Percentiles rank a stretch among this genome's conserved stretches.
Conservation (phyloP, 2,797 vertebrate species). For the Chaunax sp. region DNA sequence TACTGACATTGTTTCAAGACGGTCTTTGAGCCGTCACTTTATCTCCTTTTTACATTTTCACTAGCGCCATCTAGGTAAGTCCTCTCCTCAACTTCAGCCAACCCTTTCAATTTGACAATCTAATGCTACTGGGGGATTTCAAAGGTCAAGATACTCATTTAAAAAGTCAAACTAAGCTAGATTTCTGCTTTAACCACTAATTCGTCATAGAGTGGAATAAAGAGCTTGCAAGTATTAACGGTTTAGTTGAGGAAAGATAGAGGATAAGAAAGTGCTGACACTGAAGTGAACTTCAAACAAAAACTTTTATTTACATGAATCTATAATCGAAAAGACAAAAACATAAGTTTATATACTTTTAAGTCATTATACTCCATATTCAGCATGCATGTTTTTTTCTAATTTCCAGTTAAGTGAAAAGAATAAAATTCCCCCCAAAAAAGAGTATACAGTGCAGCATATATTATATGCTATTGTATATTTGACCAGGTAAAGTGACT, state of each 20-base stretch:
- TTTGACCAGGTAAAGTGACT: no score
- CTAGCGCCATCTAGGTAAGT: conserved; percentile 32
- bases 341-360: background rate
- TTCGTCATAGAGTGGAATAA: conserved; percentile 57
- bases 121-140: conserved; percentile 67
- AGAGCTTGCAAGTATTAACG: conserved; percentile 65
- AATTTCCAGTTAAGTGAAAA: no score
- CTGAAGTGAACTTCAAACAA: conserved; percentile 17
- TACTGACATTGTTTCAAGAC: conserved; percentile 27
- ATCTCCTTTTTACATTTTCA: conserved; percentile 31
- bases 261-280: conserved; percentile 64
- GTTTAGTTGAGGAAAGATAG: conserved; percentile 56
- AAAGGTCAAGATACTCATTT: conserved; percentile 61
- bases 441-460: no score
- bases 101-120: conserved; percentile 55
- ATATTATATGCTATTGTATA: no score
- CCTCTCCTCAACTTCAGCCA: conserved; percentile 43
- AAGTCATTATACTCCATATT: background rate
- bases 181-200: conserved; percentile 63
- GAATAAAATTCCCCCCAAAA: no score
- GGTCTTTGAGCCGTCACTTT: conserved; percentile 21
- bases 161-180: conserved; percentile 66
- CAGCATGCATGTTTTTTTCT: no score
- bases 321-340: background rate
- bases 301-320: conserved; percentile 35